Evolutionary conservation across 2,888 invertebrate species (phyloP).

Genomic region (Machimus atricapillus): DNA sequence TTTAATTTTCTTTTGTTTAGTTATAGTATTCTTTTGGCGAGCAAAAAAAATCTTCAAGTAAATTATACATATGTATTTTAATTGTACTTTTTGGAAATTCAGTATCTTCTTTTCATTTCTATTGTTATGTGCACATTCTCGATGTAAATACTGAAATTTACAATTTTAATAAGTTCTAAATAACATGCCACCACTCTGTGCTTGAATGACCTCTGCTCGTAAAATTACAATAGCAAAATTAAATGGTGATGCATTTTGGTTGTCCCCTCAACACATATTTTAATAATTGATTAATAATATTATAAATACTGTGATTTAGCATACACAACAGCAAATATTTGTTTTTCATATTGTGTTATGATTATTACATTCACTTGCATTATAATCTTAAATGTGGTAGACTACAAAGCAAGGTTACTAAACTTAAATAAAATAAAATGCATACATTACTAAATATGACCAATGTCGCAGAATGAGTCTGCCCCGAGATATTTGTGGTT

Average conservation of each 20-base stretch:
- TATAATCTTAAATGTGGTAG: too few species aligned
- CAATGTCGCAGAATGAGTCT: too few species aligned
- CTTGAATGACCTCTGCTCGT: background rate
- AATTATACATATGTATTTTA: background rate
- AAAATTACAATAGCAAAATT: background rate
- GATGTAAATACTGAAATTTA: background rate
- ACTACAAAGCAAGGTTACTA: too few species aligned
- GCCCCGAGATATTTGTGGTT: too few species aligned
- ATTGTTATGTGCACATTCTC: background rate
- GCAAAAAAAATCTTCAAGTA: background rate
- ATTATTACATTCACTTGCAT: too few species aligned
- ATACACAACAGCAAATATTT: too few species aligned
- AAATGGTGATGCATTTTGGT: too few species aligned
- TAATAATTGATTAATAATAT: too few species aligned
- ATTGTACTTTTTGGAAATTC: background rate
- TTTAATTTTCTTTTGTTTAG: background rate
- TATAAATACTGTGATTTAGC: too few species aligned
- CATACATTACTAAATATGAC: too few species aligned
- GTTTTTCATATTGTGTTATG: too few species aligned
- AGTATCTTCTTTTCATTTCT: background rate
- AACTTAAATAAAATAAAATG: too few species aligned
- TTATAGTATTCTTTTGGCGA: background rate
- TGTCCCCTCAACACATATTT: background rate
- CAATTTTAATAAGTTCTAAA: background rate
- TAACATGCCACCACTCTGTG: background rate